Conservation (phyloP, 2,888 invertebrate genomes). For the Ommatoiulus sabulosus region DNA sequence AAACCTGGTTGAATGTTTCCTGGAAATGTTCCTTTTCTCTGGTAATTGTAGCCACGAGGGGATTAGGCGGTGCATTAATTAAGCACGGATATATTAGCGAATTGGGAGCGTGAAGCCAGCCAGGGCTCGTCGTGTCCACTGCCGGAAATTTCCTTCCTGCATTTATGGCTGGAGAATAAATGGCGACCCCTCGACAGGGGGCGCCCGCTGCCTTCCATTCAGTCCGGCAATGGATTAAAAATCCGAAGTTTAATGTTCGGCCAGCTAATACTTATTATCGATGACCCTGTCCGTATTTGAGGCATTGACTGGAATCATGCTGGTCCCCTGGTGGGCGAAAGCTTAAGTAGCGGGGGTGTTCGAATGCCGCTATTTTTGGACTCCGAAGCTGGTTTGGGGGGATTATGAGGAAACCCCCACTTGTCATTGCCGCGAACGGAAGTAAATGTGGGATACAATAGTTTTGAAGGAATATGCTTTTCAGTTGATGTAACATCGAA, state of each 20-base stretch:
- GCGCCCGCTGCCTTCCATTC: constrained; percentile 14
- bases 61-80: constrained; percentile 52
- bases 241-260: constrained; percentile 18
- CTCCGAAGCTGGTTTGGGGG: neutral
- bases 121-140: constrained; percentile 21
- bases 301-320: neutral
- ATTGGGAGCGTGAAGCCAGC: neutral
- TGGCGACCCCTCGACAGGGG: constrained; percentile 34
- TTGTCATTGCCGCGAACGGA: neutral
- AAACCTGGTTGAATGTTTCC: constrained; percentile 52
- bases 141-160: constrained; percentile 40
- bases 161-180: constrained; percentile 27
- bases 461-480: neutral
- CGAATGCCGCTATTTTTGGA: neutral
- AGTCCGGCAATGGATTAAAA: neutral
- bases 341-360: neutral
- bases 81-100: constrained; percentile 45
- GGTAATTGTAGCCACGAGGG: constrained; percentile 52
- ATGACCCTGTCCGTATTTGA: neutral
- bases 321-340: neutral
- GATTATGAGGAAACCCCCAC: neutral
- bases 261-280: constrained; percentile 2
- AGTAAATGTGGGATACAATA: neutral
- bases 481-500: too few relatives aligned
- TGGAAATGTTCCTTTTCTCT: constrained; percentile 52